Conservation (phyloP, 2,113 vertebrate species). For the Siphamia tubifer region DNA sequence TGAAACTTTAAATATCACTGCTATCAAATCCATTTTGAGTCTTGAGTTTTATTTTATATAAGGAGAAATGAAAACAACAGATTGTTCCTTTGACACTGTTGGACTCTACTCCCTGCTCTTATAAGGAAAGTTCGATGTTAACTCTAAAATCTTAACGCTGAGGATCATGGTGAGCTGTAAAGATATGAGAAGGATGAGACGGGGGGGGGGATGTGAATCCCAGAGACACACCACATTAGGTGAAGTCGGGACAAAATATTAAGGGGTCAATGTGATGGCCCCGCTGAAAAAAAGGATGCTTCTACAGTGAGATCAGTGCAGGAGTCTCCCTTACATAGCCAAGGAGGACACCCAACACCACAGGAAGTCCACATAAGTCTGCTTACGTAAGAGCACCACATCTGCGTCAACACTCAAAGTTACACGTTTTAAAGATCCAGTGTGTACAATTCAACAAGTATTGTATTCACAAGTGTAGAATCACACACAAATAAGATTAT, state of each 20-base stretch:
- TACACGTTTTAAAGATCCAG: no score
- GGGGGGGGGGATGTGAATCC: conserved; percentile 3
- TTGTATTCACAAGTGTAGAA: no score
- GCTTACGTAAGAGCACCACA: conserved; percentile 20
- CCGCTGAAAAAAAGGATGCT: conserved; percentile 1
- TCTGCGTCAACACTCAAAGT: conserved; percentile 1
- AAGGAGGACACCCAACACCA: conserved; percentile 1
- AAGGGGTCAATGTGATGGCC: background rate
- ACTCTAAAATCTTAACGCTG: background rate
- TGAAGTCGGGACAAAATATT: conserved; percentile 30
- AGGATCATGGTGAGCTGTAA: background rate
- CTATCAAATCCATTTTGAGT: conserved; percentile 4
- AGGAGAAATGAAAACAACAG: background rate
- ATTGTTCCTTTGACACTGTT: background rate
- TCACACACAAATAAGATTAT: no score
- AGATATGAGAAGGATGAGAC: no score
- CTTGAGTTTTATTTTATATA: background rate
- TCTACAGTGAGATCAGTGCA: conserved; percentile 41
- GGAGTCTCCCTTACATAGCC: conserved; percentile 44
- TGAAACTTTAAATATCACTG: background rate
- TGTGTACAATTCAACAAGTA: no score
- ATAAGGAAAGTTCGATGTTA: conserved; percentile 35
- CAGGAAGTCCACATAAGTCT: conserved; percentile 6
- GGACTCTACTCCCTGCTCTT: conserved; percentile 41
- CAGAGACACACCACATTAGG: conserved; percentile 18